A percentile compares a stretch with the other conserved stretches of the same genome.
Evolutionary conservation across 1,140 invertebrate genomes (phyloP).

Genomic region (Drosophila kohkoa): DNA sequence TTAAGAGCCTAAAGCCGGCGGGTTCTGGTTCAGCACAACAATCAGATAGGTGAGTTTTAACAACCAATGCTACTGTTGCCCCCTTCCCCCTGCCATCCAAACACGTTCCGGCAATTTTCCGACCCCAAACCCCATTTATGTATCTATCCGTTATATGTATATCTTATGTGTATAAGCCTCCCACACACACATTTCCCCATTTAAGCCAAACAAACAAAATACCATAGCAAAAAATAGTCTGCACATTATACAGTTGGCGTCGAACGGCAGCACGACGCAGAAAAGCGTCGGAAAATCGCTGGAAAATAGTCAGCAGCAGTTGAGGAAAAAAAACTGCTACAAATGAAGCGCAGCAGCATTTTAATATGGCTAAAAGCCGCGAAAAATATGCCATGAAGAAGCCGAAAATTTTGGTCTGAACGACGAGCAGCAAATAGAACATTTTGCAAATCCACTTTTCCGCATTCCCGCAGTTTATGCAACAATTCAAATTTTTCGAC

Average conservation of each 20-base stretch:
- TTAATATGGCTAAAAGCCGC: constrained; percentile 87
- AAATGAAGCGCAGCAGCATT: constrained; percentile 58
- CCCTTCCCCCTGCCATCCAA: not conserved
- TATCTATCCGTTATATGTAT: constrained; percentile 5
- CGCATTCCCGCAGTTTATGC: constrained; percentile 35
- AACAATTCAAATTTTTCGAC: constrained; percentile 34
- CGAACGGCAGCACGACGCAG: constrained; percentile 3
- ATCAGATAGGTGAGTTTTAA: constrained; percentile 86
- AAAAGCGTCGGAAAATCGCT: constrained; percentile 20
- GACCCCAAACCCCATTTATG: not conserved
- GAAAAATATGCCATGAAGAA: constrained; percentile 45
- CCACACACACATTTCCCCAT: constrained; percentile 3
- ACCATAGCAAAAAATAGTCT: constrained; percentile 4
- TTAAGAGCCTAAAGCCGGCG: constrained; percentile 95
- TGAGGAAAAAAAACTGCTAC: constrained; percentile 42
- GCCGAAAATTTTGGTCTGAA: constrained; percentile 10
- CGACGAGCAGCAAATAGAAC: constrained; percentile 12
- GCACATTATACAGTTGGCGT: constrained; percentile 26
- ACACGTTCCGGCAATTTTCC: not conserved
- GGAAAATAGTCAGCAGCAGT: constrained; percentile 10
- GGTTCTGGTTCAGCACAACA: constrained; percentile 87
- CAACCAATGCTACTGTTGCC: too few relatives aligned
- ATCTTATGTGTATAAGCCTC: constrained; percentile 14
- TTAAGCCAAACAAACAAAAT: constrained; percentile 6
- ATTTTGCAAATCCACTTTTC: constrained; percentile 30